These are phyloP conservation scores for Penelope pileata DNA, from an alignment of 2,113 vertebrate genomes.

Conservation along the genomic window DNA sequence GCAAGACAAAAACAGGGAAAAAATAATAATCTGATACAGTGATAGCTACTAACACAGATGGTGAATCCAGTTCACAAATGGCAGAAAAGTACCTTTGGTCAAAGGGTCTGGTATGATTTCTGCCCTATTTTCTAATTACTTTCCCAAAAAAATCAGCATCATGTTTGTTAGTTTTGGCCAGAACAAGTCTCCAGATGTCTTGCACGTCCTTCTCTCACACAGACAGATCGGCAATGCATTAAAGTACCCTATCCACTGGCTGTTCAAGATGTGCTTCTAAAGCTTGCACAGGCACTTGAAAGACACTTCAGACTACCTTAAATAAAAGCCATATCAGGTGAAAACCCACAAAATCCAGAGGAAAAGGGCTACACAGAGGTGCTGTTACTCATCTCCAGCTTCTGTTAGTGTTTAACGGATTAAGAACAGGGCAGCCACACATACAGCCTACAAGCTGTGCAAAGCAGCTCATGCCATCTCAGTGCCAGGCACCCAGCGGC, in stretches of 20 bases:
- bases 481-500: neutral
- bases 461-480: neutral
- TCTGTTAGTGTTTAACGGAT: neutral
- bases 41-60: neutral
- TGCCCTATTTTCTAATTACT: neutral
- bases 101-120: neutral
- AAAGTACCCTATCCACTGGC: neutral
- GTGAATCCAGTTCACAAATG: neutral
- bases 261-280: neutral
- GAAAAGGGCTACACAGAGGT: neutral
- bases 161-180: conserved; percentile 46
- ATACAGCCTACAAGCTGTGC: neutral
- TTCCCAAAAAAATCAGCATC: conserved; percentile 9
- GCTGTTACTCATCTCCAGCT: neutral
- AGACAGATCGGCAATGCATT: neutral
- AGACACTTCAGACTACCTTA: neutral
- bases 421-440: neutral
- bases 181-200: conserved; percentile 22
- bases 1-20: neutral
- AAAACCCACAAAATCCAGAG: neutral
- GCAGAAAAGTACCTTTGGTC: neutral
- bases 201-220: neutral
- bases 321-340: neutral
- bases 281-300: neutral
- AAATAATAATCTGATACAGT: neutral